A percentile compares a stretch with the other conserved stretches of the same genome.
Conservation (phyloP, 2,797 vertebrate species). For the Platalea minor region DNA sequence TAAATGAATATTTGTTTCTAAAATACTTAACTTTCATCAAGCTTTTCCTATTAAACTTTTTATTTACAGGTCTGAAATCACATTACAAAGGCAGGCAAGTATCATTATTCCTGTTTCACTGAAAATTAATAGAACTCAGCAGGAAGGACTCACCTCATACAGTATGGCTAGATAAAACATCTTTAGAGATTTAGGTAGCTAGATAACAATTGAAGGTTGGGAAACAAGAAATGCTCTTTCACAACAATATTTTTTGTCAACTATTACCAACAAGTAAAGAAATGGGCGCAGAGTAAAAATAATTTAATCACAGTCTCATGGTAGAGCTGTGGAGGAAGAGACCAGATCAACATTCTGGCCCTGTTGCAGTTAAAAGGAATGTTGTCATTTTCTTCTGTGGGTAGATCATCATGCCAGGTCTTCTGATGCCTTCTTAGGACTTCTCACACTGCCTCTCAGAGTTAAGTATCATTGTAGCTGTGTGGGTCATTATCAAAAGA, state of each 20-base stretch:
- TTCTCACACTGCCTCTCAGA: neutral
- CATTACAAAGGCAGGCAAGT: neutral
- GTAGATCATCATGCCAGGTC: neutral
- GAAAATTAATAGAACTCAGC: constrained; percentile 7
- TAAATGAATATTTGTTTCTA: neutral
- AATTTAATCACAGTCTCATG: neutral
- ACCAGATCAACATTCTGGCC: neutral
- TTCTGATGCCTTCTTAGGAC: neutral
- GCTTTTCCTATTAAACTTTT: neutral
- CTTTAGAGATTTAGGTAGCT: neutral
- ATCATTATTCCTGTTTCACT: neutral
- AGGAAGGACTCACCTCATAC: neutral
- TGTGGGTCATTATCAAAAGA: neutral
- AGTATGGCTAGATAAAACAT: neutral
- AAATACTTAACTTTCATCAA: neutral
- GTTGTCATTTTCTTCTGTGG: neutral
- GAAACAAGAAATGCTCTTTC: neutral
- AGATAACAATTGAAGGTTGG: neutral
- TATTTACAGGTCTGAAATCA: neutral
- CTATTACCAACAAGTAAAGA: neutral
- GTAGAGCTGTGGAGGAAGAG: neutral
- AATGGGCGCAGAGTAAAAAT: neutral
- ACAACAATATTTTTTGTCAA: neutral
- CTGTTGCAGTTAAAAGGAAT: neutral
- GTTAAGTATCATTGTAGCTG: neutral